Conservation (phyloP, 2,888 invertebrate species). For the Anticlea derivata region DNA sequence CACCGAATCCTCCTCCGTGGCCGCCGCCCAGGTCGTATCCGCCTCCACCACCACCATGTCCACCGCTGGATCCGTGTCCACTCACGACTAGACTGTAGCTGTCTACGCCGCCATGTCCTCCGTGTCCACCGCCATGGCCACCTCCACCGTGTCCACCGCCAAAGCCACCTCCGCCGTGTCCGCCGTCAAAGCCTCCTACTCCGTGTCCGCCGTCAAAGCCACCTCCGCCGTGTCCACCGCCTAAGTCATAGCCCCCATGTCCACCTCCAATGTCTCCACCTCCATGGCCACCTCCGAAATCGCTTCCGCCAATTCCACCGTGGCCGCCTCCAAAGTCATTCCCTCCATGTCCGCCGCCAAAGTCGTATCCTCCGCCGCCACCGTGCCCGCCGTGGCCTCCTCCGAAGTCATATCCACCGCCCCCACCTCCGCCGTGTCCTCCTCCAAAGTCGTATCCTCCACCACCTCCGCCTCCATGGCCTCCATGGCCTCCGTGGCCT, state of each 20-base stretch:
- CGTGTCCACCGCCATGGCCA: constrained; percentile 39
- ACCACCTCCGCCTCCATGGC: constrained; percentile 54
- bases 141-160: constrained; percentile 52
- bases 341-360: constrained; percentile 47
- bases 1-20: constrained; percentile 40
- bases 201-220: constrained; percentile 42
- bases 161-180: constrained; percentile 45
- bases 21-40: constrained; percentile 44
- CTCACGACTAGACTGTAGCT: constrained; percentile 49
- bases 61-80: constrained; percentile 45
- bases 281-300: constrained; percentile 34
- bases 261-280: constrained; percentile 44
- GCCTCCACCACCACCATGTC: constrained; percentile 38
- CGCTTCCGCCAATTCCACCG: constrained; percentile 38
- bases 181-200: constrained; percentile 38
- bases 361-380: constrained; percentile 38
- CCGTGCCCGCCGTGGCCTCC: constrained; percentile 52
- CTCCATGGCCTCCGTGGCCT: constrained; percentile 41
- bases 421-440: constrained; percentile 45
- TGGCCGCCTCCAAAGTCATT: constrained; percentile 55
- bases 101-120: constrained; percentile 41
- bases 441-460: constrained; percentile 39
- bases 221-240: constrained; percentile 48
- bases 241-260: constrained; percentile 39
- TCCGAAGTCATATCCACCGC: constrained; percentile 32